Evolutionary conservation across 2,113 vertebrate species (phyloP), one percentile per base, ranked within the genome.

Genomic region (Entelurus aequoreus): DNA sequence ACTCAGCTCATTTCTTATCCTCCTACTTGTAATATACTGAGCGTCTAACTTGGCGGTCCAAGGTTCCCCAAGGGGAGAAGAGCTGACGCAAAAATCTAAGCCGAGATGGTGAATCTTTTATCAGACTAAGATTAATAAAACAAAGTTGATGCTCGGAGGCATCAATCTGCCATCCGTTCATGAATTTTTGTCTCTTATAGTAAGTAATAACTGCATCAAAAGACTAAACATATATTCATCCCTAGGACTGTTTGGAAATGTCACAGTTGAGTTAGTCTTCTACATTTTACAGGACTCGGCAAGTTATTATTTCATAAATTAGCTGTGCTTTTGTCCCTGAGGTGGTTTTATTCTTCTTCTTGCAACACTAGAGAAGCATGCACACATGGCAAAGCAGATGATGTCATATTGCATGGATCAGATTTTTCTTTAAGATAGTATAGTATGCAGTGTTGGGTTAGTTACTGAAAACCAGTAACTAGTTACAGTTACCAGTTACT

Each of bases 301-400:
- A 11, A 60, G 62, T 48, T 65, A 78, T 78, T 68, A 67, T 68
- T 69, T 52, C 69, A 54, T 74, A 77, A 79, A 82, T 82, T 55
- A 69, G 66, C 48, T 60, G 40, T 55, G 42, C 60, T 21, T 66
- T 40, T 65, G 65, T 28, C 28, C 28, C 28, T 28, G 28, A 28
- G 2, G 28, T 28, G 1, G 3, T 28, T 4, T 28, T 28, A 3
- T 28, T 28, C 28, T 28, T 28, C 28, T 28, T 28, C 2, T 28
- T 19, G 19, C 19, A 19, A 19, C 19, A 19, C 19, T 19, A 19
- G 19, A 19, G 19, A 19, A 19, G 19, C 19, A 19, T 19, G 19
- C 19, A 19, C 28, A 28, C 28, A 28, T 28, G 28, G 4, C 1
- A 28, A 28, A 28, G 28, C 28, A 28, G 28, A 28, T 28, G 28